Evolutionary conservation across 35 echinoderm and acorn worm species (phyloP).

Genomic region (Ophioderma brevispina): DNA sequence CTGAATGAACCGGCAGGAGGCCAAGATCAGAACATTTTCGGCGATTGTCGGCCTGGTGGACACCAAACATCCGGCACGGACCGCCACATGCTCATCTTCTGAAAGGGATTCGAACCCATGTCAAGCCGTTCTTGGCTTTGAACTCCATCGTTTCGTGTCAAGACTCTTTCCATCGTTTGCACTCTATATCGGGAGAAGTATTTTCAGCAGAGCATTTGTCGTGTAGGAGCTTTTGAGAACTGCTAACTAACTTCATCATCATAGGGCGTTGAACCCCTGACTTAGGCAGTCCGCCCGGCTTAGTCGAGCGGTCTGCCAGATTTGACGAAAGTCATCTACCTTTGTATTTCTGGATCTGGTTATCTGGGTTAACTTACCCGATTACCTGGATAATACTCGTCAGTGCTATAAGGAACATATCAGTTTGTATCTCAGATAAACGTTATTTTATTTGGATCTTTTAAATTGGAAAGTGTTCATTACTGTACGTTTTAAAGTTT

Average conservation of each 20-base stretch:
- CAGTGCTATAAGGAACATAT: no score
- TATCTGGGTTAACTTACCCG: no score
- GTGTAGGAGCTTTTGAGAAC: background rate
- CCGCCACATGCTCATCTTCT: background rate
- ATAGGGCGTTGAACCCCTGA: background rate
- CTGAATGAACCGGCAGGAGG: background rate
- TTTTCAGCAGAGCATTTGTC: no score
- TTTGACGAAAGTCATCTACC: slow-evolving; percentile 9
- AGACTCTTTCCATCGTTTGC: background rate
- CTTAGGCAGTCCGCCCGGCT: background rate
- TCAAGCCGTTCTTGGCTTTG: background rate
- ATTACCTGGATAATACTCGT: no score
- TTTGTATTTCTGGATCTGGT: background rate
- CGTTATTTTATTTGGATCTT: no score
- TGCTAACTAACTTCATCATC: background rate
- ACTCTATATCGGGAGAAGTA: no score
- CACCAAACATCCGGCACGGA: background rate
- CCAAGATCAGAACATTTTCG: background rate
- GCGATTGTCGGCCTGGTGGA: background rate
- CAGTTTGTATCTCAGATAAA: no score
- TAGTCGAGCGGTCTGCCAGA: background rate
- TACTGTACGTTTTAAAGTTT: no score
- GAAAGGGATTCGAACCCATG: background rate
- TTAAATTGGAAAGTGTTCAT: no score
- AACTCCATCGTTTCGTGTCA: background rate